Base-by-base conservation (phyloP, 2,888 invertebrate species). In the Mechanitis mazaeus region DNA sequence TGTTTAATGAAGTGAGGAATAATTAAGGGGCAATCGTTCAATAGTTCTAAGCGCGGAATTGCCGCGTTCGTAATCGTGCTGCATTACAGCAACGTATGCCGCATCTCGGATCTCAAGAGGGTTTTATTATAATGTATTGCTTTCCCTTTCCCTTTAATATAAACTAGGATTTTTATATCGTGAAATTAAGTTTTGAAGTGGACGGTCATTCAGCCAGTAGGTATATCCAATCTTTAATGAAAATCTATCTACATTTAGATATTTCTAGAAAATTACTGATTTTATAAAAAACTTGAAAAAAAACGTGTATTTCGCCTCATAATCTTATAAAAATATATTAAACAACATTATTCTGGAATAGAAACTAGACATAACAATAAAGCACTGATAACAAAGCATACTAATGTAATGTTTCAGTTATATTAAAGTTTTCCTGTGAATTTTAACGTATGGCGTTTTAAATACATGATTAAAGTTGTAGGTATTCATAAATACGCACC, bases 41-140 rank as follows among this genome's bases (percentile, higher is more conserved):
- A 55, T 61, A 45, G 55, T 50, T 50, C 57, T 47, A 57, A 4
- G 28, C n/a, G 57, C 54, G 57, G 54, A 58, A 46, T 55, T 59
- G 7, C 54, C 45, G 45, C 59, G 54, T 59, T 55, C 45, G 47
- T 59, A 46, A 61, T 38, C 28, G 33, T 46, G 56, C 11, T 38
- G 59, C 63, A 56, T 55, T 63, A 58, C 56, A 58, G 66, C 61
- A 64, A 59, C 61, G 61, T 50, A 59, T 61, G 57, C 59, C 64
- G 61, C 66, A 64, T 38, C 57, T 38, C 45, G 66, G 63, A 64
- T 72, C 78, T 72, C 76, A 65, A 65, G 75, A 76, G 78, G 50
- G 9, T 50, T 50, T 50, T 31, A 50, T 50, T 50, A 6, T 50
- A 7, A 11, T 31, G 31, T 50, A 50, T 9, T 2, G 31, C 11